Percentiles rank a stretch among this genome's conserved stretches.
These are phyloP conservation scores for Tauraco hartlaubi DNA, from an alignment of 2,797 vertebrate species.

Conservation along the genomic window DNA sequence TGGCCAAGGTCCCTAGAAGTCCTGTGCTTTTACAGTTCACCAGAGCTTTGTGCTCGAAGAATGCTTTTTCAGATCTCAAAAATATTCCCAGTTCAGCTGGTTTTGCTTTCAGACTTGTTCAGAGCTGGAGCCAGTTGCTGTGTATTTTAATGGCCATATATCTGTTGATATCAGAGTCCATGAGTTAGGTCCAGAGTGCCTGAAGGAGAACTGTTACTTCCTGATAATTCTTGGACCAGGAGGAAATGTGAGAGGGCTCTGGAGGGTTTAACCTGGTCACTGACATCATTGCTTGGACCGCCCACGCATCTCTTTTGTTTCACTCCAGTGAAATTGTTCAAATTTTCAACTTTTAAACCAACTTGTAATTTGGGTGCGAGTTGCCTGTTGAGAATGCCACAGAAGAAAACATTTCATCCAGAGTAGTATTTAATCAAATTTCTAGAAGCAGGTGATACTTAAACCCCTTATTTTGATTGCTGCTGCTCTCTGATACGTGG, in stretches of 20 bases:
- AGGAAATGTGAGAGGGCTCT: not conserved
- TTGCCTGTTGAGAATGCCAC: not conserved
- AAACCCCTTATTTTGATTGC: not conserved
- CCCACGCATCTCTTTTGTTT: not conserved
- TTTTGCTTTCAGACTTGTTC: not conserved
- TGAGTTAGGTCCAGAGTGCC: not conserved
- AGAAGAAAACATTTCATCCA: not conserved
- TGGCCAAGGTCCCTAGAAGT: not conserved
- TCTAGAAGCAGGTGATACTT: not conserved
- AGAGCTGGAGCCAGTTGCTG: not conserved
- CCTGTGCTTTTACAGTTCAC: not conserved
- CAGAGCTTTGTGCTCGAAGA: not conserved
- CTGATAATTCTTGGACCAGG: not conserved
- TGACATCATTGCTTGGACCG: not conserved
- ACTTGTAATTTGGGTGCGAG: not conserved
- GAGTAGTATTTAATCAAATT: not conserved
- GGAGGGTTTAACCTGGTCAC: not conserved
- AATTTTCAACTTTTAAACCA: not conserved
- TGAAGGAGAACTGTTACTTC: not conserved
- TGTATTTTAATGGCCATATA: not conserved
- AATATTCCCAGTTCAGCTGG: not conserved
- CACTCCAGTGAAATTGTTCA: not conserved
- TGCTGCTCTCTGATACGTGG: not conserved
- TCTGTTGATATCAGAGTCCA: rapidly evolving
- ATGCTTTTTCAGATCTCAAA: not conserved